Evolutionary conservation across 2,113 vertebrate species (phyloP).

Genomic region (Hemibagrus wyckioides): DNA sequence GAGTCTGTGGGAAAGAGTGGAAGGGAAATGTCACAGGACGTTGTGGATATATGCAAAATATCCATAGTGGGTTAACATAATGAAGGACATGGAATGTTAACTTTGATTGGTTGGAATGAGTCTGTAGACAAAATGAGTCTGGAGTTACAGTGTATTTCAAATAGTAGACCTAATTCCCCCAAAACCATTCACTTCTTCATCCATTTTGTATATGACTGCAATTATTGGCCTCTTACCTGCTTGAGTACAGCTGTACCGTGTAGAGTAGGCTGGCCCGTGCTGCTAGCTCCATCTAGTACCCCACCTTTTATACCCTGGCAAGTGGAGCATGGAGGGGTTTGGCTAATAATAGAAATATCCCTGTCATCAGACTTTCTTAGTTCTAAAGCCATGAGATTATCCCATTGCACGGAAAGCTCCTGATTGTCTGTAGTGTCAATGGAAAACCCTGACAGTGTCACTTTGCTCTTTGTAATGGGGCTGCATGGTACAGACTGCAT

Average conservation of each 20-base stretch:
- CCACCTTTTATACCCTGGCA: slow-evolving; percentile 88
- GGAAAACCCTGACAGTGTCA: slow-evolving; percentile 77
- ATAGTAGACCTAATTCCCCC: neutral
- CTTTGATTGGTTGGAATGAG: slow-evolving; percentile 1
- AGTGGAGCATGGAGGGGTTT: slow-evolving; percentile 70
- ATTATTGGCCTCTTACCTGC: slow-evolving; percentile 79
- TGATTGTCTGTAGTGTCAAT: slow-evolving; percentile 73
- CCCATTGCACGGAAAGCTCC: slow-evolving; percentile 71
- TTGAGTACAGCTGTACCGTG: slow-evolving; percentile 72
- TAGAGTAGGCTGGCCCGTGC: slow-evolving; percentile 73
- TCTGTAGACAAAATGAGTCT: slow-evolving; percentile 25
- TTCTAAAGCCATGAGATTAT: slow-evolving; percentile 75
- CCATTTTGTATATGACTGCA: slow-evolving; percentile 48
- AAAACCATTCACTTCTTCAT: neutral
- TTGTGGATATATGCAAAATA: neutral
- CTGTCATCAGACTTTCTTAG: slow-evolving; percentile 81
- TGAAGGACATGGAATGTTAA: neutral
- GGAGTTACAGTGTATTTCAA: neutral
- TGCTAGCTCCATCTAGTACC: slow-evolving; percentile 54
- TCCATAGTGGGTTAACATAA: neutral
- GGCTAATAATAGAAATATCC: slow-evolving; percentile 79
- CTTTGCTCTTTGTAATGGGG: slow-evolving; percentile 53
- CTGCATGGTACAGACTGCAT: slow-evolving; percentile 54
- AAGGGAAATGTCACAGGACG: slow-evolving; percentile 21
- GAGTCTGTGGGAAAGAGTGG: slow-evolving; percentile 51